Evolutionary conservation across 2,113 vertebrate genomes (phyloP).

Genomic region (Typhlomys cinereus): DNA sequence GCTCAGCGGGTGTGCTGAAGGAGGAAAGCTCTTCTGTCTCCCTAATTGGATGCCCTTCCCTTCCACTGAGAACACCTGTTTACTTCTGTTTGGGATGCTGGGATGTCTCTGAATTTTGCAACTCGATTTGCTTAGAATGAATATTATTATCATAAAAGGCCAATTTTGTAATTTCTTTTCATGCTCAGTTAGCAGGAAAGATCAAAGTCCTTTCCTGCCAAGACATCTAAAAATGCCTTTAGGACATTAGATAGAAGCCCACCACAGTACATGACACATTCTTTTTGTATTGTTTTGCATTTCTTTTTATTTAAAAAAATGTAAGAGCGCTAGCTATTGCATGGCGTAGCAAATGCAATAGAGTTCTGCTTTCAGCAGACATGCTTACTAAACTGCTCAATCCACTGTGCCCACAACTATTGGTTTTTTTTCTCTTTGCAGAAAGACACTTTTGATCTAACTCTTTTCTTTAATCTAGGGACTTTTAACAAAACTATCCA

Average conservation of each 20-base stretch:
- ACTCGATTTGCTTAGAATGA: conserved; percentile 59
- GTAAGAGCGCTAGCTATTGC: conserved; percentile 34
- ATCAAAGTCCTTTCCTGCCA: conserved; percentile 70
- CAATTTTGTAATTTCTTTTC: conserved; percentile 74
- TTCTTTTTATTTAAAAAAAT: conserved; percentile 27
- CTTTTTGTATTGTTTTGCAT: conserved; percentile 69
- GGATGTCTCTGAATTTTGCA: conserved; percentile 16
- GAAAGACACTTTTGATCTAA: conserved; percentile 32
- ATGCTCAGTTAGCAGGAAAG: conserved; percentile 69
- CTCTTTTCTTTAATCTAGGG: neutral
- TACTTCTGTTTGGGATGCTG: conserved; percentile 51
- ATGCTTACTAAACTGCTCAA: conserved; percentile 27
- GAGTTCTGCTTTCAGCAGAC: conserved; percentile 33
- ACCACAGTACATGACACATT: neutral
- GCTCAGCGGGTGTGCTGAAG: neutral
- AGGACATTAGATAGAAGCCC: conserved; percentile 70
- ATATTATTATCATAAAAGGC: conserved; percentile 52
- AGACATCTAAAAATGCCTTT: conserved; percentile 75
- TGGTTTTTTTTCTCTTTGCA: neutral
- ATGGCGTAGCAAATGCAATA: conserved; percentile 39
- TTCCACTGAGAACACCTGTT: conserved; percentile 15
- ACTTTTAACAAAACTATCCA: neutral
- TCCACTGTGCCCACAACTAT: neutral
- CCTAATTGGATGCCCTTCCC: neutral
- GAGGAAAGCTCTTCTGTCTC: neutral